These are phyloP conservation scores for Anguilla rostrata DNA, from an alignment of 2,113 vertebrate species.

Conservation along the genomic window DNA sequence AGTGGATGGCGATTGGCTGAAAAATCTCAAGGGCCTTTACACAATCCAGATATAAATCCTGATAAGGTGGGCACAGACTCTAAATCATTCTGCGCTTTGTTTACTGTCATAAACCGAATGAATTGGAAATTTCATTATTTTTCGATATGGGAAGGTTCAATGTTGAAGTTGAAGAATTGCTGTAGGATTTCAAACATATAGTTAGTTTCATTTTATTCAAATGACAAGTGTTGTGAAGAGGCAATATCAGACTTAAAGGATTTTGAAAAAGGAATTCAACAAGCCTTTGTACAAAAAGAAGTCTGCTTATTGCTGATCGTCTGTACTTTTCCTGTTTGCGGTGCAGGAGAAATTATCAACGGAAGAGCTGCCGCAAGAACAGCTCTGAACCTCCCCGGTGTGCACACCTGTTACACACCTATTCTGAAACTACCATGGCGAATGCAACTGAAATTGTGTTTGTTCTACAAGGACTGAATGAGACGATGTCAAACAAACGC, in stretches of 20 bases:
- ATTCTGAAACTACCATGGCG: constrained; percentile 14
- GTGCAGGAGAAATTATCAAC: neutral
- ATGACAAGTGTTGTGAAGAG: too few species aligned
- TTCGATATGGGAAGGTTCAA: too few species aligned
- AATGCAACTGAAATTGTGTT: constrained; percentile 22
- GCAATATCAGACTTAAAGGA: too few species aligned
- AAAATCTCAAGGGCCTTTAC: neutral
- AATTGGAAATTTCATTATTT: too few species aligned
- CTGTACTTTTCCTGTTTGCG: neutral
- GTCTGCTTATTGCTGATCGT: too few species aligned
- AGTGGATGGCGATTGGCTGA: neutral
- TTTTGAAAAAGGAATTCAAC: too few species aligned
- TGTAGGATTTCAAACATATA: too few species aligned
- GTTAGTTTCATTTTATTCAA: too few species aligned
- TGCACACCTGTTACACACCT: neutral
- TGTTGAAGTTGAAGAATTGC: too few species aligned
- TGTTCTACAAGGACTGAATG: neutral
- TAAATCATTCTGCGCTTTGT: too few species aligned
- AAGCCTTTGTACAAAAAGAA: too few species aligned
- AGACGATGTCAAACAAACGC: neutral
- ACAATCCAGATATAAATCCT: neutral
- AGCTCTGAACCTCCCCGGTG: neutral
- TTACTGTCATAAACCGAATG: neutral
- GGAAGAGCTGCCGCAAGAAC: neutral
- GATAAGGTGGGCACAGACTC: too few species aligned